phyloP scores from a whole-genome alignment of 2,113 vertebrate genomes.

The Syngnathoides biaculeatus region DNA sequence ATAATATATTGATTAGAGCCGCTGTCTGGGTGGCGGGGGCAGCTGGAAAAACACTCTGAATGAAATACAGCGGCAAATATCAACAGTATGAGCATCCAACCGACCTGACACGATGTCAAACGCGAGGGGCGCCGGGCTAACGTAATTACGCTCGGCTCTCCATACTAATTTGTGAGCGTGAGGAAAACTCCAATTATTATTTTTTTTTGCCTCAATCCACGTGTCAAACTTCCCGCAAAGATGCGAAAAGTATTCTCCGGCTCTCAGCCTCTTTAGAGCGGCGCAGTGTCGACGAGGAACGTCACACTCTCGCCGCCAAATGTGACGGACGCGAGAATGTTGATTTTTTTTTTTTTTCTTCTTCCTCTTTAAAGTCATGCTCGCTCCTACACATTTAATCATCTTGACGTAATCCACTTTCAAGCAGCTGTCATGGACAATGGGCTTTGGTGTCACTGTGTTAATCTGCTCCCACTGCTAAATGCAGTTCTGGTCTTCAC shows the following conservation, averaged over 20 bases:
- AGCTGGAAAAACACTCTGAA: constrained; percentile 59
- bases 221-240: constrained; percentile 46
- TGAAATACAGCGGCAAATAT: constrained; percentile 40
- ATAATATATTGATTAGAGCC: constrained; percentile 67
- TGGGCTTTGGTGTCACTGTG: constrained; percentile 17
- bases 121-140: constrained; percentile 39
- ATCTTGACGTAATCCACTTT: constrained; percentile 47
- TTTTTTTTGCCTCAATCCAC: constrained; percentile 37
- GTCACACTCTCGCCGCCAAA: constrained; percentile 30
- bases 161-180: constrained; percentile 19
- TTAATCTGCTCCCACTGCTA: constrained; percentile 8
- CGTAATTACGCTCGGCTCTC: constrained; percentile 45
- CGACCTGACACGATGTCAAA: constrained; percentile 42
- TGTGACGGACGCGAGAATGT: neutral
- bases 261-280: constrained; percentile 53
- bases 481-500: neutral
- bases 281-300: constrained; percentile 61
- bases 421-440: constrained; percentile 38
- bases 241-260: constrained; percentile 42
- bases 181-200: too few species aligned
- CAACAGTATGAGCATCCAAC: constrained; percentile 27
- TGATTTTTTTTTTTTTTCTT: neutral
- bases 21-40: constrained; percentile 48
- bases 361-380: constrained; percentile 6
- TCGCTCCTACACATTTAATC: constrained; percentile 20